Percentiles rank a stretch among this genome's conserved stretches.
Conservation (phyloP, 2,797 vertebrate species). For the Mareca strepera region DNA sequence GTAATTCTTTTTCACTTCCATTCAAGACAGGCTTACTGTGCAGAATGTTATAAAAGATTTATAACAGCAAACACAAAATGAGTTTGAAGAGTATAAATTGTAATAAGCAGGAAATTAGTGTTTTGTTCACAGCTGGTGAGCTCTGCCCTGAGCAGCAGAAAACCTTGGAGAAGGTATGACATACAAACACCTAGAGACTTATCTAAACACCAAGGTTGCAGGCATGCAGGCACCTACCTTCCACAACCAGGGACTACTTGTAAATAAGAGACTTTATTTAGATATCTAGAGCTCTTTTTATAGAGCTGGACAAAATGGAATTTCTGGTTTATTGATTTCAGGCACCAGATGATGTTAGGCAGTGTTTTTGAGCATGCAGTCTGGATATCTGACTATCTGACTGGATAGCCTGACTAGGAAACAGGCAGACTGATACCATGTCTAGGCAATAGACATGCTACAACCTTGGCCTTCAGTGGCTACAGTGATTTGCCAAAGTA, state of each 20-base stretch:
- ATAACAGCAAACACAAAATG: background rate
- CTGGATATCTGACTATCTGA: background rate
- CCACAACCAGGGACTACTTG: background rate
- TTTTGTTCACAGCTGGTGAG: background rate
- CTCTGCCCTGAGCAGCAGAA: background rate
- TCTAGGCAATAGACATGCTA: background rate
- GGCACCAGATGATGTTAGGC: background rate
- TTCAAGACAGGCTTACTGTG: background rate
- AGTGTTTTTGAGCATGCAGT: background rate
- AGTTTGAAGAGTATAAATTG: background rate
- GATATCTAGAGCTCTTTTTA: background rate
- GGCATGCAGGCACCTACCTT: background rate
- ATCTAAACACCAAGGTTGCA: background rate
- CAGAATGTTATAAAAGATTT: conserved; percentile 16
- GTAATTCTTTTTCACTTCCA: background rate
- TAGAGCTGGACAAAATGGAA: background rate
- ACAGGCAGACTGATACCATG: background rate
- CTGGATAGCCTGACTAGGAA: background rate
- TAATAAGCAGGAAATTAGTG: background rate
- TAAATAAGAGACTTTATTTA: background rate
- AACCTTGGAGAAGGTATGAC: background rate
- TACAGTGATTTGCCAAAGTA: background rate
- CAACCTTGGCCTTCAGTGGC: background rate
- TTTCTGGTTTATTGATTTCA: background rate
- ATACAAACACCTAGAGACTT: background rate